A percentile compares a stretch with the other conserved stretches of the same genome.
Conservation (phyloP, 2,113 vertebrate species). For the Scatophagus argus region DNA sequence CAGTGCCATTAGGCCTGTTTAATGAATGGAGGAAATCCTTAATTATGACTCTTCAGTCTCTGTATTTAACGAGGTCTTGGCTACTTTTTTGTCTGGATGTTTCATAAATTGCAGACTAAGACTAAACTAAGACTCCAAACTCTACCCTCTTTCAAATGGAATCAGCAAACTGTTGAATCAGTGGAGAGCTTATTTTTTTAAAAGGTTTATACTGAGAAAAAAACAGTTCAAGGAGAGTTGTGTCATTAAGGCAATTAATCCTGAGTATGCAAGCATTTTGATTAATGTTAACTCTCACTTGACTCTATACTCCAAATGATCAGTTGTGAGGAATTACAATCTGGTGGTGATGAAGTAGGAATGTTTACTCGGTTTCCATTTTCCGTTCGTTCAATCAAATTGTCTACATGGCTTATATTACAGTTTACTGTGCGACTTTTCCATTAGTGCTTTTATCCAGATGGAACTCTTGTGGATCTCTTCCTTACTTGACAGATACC, state of each 20-base stretch:
- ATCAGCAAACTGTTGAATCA: not conserved
- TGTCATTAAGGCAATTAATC: not conserved
- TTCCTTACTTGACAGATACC: constrained; percentile 1
- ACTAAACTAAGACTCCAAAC: constrained; percentile 2
- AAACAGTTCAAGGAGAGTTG: not conserved
- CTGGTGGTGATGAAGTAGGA: not conserved
- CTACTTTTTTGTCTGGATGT: not conserved
- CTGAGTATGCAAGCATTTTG: not conserved
- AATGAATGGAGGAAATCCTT: constrained; percentile 54
- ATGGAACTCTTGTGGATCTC: constrained; percentile 2
- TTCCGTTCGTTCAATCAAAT: not conserved
- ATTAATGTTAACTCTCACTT: not conserved
- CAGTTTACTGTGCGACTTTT: constrained; percentile 4
- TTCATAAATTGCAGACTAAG: constrained; percentile 17
- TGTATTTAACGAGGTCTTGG: constrained; percentile 44
- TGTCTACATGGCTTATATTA: not conserved
- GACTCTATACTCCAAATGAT: not conserved
- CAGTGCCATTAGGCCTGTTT: constrained; percentile 16
- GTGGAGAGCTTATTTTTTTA: too few relatives aligned
- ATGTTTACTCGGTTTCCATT: not conserved
- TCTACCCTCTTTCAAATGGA: constrained; percentile 22
- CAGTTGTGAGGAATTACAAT: not conserved
- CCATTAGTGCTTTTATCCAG: constrained; percentile 3
- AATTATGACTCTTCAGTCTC: constrained; percentile 22
- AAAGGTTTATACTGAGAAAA: too few relatives aligned